phyloP scores from a whole-genome alignment of 2,888 invertebrate species.

The Hirtodrosophila alboralis region DNA sequence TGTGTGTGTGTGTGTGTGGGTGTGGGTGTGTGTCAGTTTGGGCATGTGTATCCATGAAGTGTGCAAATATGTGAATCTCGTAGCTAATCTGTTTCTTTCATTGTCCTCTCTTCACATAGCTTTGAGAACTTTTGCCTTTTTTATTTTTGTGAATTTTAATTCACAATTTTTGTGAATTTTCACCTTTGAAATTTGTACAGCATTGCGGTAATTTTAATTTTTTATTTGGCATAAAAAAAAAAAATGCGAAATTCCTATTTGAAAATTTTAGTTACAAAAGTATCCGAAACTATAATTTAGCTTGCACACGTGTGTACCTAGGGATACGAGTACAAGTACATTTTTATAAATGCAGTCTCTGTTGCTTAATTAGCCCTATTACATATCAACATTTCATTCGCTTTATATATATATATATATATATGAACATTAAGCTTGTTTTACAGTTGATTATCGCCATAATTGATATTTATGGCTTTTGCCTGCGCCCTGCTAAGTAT shows the following conservation, averaged over 20 bases:
- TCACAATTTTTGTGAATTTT: conserved; percentile 31
- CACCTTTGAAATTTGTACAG: conserved; percentile 47
- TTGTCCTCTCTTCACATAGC: conserved; percentile 4
- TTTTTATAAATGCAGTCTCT: neutral
- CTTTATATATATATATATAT: no score
- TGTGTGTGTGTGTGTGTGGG: no score
- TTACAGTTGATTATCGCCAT: conserved; percentile 64
- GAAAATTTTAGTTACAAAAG: conserved; percentile 15
- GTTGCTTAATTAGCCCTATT: conserved; percentile 26
- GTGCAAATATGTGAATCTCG: neutral
- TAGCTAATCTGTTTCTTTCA: conserved; percentile 12
- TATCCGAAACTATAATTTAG: conserved; percentile 6
- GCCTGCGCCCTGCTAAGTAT: conserved; percentile 50
- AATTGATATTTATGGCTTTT: conserved; percentile 69
- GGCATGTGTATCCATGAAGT: no score
- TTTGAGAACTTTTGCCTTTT: neutral
- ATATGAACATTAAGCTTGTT: conserved; percentile 51
- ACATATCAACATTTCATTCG: neutral
- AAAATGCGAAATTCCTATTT: no score
- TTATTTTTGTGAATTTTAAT: conserved; percentile 29
- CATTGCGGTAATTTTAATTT: conserved; percentile 11
- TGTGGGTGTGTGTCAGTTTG: no score
- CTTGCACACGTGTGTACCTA: no score
- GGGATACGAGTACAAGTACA: no score
- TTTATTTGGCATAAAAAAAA: no score